A percentile compares a stretch with the other conserved stretches of the same genome.
Evolutionary conservation across 2,113 vertebrate genomes (phyloP).

Genomic region (Hippolais icterina): DNA sequence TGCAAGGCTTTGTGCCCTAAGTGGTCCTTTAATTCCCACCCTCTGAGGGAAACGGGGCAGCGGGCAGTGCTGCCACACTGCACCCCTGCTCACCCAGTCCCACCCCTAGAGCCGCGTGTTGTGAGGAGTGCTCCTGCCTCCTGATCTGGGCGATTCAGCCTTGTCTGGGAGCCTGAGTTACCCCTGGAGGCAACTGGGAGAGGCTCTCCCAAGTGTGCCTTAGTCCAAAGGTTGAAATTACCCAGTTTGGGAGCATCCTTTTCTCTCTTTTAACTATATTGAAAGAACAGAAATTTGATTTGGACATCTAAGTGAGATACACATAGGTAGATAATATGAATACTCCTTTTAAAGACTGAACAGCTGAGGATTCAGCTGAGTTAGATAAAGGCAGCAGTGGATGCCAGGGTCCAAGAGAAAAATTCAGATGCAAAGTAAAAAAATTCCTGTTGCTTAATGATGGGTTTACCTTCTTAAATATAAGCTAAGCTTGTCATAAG

Average conservation of each 20-base stretch:
- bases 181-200: not conserved
- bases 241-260: not conserved
- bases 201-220: not conserved
- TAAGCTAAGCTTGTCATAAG: not conserved
- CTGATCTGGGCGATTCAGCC: not conserved
- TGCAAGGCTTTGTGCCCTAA: not conserved
- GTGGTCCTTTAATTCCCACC: not conserved
- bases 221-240: not conserved
- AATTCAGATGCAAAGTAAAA: not conserved
- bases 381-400: not conserved
- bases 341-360: not conserved
- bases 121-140: accelerated
- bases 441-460: not conserved
- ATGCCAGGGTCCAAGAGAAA: not conserved
- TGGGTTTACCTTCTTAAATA: not conserved
- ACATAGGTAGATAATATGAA: not conserved
- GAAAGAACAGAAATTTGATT: not conserved
- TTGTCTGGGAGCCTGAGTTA: not conserved
- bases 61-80: accelerated
- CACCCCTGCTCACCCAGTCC: not conserved
- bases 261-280: not conserved
- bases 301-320: not conserved
- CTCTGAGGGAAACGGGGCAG: not conserved
- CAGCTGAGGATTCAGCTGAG: not conserved
- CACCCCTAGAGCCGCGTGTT: not conserved